phyloP scores from a whole-genome alignment of 2,888 invertebrate species.

The Mylabris sibirica region DNA sequence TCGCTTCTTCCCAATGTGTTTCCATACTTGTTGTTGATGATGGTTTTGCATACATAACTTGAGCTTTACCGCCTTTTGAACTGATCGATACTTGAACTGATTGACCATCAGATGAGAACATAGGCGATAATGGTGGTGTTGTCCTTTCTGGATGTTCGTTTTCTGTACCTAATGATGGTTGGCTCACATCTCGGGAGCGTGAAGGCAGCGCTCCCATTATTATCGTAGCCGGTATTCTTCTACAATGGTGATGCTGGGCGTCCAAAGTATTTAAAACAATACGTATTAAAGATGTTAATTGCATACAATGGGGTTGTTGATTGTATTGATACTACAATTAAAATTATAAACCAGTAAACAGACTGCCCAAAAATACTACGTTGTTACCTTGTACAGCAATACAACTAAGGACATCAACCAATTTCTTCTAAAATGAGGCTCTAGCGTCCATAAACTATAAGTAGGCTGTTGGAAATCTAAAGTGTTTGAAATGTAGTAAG shows the following conservation, averaged over 20 bases:
- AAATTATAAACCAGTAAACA: conserved; percentile 13
- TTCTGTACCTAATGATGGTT: conserved; percentile 77
- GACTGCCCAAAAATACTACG: conserved; percentile 16
- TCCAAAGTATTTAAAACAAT: conserved; percentile 93
- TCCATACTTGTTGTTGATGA: conserved; percentile 65
- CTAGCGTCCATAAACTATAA: conserved; percentile 88
- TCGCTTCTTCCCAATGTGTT: conserved; percentile 76
- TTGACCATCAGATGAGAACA: conserved; percentile 67
- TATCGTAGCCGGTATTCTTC: conserved; percentile 81
- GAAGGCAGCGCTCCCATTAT: conserved; percentile 76
- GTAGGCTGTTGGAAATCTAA: conserved; percentile 71
- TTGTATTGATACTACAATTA: conserved; percentile 76
- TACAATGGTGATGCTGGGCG: conserved; percentile 90
- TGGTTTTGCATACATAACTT: conserved; percentile 59
- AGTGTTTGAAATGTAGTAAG: conserved; percentile 66
- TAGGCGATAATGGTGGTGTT: conserved; percentile 70
- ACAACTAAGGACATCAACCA: conserved; percentile 95
- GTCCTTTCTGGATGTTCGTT: conserved; percentile 66
- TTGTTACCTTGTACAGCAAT: conserved; percentile 88
- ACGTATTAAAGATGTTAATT: conserved; percentile 82
- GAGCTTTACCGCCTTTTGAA: conserved; percentile 58
- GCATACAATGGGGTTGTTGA: conserved; percentile 72
- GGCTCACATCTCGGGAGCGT: conserved; percentile 75
- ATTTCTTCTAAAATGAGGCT: conserved; percentile 84
- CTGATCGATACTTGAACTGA: conserved; percentile 61